Evolutionary conservation across 2,113 vertebrate genomes (phyloP).

Genomic region (Burhinus bistriatus): DNA sequence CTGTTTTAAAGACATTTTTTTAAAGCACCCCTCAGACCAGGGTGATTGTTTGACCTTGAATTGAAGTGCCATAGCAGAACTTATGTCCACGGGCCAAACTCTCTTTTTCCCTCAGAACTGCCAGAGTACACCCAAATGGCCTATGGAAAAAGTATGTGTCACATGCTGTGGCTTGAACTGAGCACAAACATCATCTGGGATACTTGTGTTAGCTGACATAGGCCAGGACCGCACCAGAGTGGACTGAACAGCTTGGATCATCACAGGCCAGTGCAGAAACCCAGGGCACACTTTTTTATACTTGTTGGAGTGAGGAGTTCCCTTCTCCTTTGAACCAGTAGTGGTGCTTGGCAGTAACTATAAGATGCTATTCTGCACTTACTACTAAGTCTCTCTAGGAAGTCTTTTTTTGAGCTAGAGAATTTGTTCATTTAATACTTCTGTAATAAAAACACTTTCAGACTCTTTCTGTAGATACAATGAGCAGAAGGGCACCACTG

Average conservation of each 20-base stretch:
- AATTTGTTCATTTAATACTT: neutral
- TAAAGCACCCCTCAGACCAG: neutral
- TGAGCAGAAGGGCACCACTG: neutral
- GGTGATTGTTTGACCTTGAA: neutral
- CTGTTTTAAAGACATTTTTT: neutral
- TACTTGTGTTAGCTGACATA: neutral
- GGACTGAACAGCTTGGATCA: no score
- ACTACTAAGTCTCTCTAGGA: neutral
- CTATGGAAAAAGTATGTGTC: neutral
- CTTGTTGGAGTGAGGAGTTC: neutral
- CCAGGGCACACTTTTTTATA: neutral
- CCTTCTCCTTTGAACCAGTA: neutral
- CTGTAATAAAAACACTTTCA: neutral
- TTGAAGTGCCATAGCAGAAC: neutral
- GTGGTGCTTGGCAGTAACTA: neutral
- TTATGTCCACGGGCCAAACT: rapidly evolving
- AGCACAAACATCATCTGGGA: neutral
- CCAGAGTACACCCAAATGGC: neutral
- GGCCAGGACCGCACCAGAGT: neutral
- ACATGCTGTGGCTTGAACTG: neutral
- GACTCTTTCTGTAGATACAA: neutral
- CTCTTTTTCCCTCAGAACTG: neutral
- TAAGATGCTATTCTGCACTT: neutral
- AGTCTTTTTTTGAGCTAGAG: neutral
- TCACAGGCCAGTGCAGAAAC: neutral